These are phyloP conservation scores for Cheumatopsyche charites DNA, from an alignment of 1,140 invertebrate genomes.

Conservation along the genomic window DNA sequence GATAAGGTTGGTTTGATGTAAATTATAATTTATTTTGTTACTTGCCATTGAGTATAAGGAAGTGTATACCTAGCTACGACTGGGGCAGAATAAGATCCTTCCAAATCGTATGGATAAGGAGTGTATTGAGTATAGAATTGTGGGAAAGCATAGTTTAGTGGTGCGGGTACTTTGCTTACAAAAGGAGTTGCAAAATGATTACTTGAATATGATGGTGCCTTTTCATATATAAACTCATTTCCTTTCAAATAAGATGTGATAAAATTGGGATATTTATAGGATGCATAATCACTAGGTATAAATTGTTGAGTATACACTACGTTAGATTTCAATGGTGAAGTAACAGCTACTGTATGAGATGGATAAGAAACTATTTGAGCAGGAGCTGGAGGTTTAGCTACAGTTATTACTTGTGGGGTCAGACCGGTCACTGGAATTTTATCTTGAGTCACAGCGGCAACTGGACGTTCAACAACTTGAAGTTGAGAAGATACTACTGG, in stretches of 20 bases:
- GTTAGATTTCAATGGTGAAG: constrained; percentile 14
- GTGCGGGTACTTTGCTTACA: constrained; percentile 22
- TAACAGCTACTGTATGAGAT: background rate
- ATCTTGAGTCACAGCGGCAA: background rate
- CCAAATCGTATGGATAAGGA: constrained; percentile 18
- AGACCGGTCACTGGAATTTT: background rate
- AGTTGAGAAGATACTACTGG: background rate
- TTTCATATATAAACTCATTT: background rate
- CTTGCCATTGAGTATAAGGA: constrained; percentile 27
- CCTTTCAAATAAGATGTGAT: constrained; percentile 4
- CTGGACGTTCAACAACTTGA: background rate
- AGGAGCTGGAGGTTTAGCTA: background rate
- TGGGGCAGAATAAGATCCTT: constrained; percentile 12
- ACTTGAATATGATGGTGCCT: constrained; percentile 36
- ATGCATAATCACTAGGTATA: background rate
- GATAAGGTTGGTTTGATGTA: background rate
- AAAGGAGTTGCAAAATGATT: constrained; percentile 35
- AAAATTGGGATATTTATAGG: constrained; percentile 7
- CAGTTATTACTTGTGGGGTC: background rate
- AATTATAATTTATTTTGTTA: constrained; percentile 6
- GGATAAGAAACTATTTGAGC: constrained; percentile 11
- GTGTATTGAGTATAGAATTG: constrained; percentile 6
- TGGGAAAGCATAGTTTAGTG: constrained; percentile 26
- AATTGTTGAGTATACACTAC: constrained; percentile 3
- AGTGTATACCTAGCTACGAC: constrained; percentile 7